These are phyloP conservation scores for Argyresthia albistria DNA, from an alignment of 2,888 invertebrate genomes.

Conservation along the genomic window DNA sequence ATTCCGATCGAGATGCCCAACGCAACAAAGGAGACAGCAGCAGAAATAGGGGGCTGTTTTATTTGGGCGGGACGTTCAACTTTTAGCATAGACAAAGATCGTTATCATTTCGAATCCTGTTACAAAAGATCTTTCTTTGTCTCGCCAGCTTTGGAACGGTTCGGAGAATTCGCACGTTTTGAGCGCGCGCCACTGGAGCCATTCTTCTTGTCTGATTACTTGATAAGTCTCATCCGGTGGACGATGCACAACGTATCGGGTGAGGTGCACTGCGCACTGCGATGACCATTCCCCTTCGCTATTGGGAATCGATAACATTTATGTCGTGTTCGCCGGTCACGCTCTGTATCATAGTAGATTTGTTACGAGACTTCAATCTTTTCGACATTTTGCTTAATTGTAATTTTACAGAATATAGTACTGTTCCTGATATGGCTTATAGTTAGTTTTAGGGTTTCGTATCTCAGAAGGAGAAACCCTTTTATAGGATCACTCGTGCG, in stretches of 20 bases:
- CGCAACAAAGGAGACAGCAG: constrained; percentile 22
- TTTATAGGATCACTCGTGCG: too few relatives aligned
- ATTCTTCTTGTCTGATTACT: background rate
- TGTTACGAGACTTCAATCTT: constrained; percentile 10
- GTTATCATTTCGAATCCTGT: constrained; percentile 14
- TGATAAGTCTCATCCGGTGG: constrained; percentile 4
- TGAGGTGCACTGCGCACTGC: constrained; percentile 1
- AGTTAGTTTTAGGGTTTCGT: too few relatives aligned
- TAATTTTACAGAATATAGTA: background rate
- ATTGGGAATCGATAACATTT: constrained; percentile 36
- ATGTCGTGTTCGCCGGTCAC: constrained; percentile 40
- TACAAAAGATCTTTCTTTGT: background rate
- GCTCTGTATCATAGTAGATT: constrained; percentile 19
- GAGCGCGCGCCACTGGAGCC: background rate
- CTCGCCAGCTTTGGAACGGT: background rate
- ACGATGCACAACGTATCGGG: background rate
- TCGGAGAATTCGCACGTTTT: constrained; percentile 1
- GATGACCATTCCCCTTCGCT: constrained; percentile 23
- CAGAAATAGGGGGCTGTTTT: background rate
- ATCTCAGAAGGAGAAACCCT: too few relatives aligned
- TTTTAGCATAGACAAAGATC: background rate
- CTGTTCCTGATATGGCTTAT: background rate
- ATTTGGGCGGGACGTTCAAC: background rate
- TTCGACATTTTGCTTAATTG: background rate
- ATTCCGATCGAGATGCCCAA: constrained; percentile 41